A percentile compares a stretch with the other conserved stretches of the same genome.
These are phyloP conservation scores for Sebastolobus alascanus DNA, from an alignment of 2,797 vertebrate genomes.

Conservation along the genomic window DNA sequence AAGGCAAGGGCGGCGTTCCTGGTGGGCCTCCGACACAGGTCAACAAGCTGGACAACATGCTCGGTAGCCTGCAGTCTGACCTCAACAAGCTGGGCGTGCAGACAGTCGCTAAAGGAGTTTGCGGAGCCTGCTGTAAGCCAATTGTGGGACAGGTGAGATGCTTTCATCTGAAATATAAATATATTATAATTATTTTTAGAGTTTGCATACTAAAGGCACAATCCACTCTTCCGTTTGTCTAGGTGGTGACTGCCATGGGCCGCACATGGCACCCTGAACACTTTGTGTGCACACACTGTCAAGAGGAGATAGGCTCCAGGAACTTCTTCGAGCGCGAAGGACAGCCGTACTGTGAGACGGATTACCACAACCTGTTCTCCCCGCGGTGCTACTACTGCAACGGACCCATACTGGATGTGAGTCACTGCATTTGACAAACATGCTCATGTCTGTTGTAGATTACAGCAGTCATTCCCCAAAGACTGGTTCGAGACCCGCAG, in stretches of 20 bases:
- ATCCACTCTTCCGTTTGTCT: not conserved
- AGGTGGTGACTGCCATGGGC: conserved; percentile 98
- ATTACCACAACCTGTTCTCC: conserved; percentile 96
- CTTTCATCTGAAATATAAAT: not conserved
- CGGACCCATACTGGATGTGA: conserved; percentile 96
- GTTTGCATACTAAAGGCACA: not conserved
- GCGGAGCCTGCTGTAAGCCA: conserved; percentile 97
- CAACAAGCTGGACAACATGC: conserved; percentile 97
- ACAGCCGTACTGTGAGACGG: conserved; percentile 96
- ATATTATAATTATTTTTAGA: not conserved
- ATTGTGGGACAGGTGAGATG: conserved; percentile 93
- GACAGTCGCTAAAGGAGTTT: conserved; percentile 96
- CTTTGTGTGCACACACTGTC: conserved; percentile 98
- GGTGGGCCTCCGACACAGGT: conserved; percentile 90
- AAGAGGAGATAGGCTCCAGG: conserved; percentile 96
- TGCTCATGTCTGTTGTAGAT: not conserved
- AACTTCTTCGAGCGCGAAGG: conserved; percentile 98
- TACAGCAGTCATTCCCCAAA: no score
- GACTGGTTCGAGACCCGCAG: no score
- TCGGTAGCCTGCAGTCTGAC: conserved; percentile 96
- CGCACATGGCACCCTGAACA: conserved; percentile 97
- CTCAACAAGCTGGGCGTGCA: conserved; percentile 96
- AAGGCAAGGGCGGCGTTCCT: conserved; percentile 87
- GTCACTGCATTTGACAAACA: conserved; percentile 36
- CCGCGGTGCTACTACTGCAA: conserved; percentile 98